phyloP scores from a whole-genome alignment of 23 tunicate species.

The Ciona savignyi region DNA sequence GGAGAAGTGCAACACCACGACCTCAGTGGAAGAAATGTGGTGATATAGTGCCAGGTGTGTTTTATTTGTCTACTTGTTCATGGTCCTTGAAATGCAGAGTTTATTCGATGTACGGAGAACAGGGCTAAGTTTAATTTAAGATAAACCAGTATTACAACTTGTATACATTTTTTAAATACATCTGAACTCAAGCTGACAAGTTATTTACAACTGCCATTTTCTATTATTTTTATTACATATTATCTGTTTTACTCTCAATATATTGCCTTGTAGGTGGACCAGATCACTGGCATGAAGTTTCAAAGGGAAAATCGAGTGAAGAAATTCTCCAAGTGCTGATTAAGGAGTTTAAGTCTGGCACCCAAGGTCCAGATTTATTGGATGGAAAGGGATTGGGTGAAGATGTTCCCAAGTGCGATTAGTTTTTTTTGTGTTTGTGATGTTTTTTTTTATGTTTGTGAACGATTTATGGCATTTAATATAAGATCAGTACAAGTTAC shows the following conservation, averaged over 20 bases:
- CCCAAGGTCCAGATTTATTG: conserved; percentile 53
- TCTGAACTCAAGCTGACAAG: too few relatives aligned
- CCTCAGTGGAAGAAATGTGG: conserved; percentile 73
- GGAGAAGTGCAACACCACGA: conserved; percentile 88
- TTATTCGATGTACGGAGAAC: too few relatives aligned
- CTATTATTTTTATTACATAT: too few relatives aligned
- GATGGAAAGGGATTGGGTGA: conserved; percentile 76
- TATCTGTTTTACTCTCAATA: too few relatives aligned
- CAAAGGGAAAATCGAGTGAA: conserved; percentile 52
- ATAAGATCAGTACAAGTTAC: background rate
- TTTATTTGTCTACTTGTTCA: too few relatives aligned
- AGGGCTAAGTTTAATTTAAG: too few relatives aligned
- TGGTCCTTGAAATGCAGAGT: too few relatives aligned
- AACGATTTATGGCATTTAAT: too few relatives aligned
- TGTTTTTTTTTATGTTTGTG: background rate
- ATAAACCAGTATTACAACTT: too few relatives aligned
- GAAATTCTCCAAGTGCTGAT: conserved; percentile 65
- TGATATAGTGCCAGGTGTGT: conserved; percentile 57
- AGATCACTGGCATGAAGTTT: conserved; percentile 69
- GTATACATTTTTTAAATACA: too few relatives aligned
- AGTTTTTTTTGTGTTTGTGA: conserved; percentile 8
- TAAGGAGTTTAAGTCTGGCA: conserved; percentile 46
- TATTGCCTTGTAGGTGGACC: conserved; percentile 60
- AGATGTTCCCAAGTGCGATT: conserved; percentile 79
- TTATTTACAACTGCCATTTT: too few relatives aligned